Percentiles rank a stretch among this genome's conserved stretches.
These are phyloP conservation scores for Sitta europaea DNA, from an alignment of 2,113 vertebrate genomes.

Conservation along the genomic window DNA sequence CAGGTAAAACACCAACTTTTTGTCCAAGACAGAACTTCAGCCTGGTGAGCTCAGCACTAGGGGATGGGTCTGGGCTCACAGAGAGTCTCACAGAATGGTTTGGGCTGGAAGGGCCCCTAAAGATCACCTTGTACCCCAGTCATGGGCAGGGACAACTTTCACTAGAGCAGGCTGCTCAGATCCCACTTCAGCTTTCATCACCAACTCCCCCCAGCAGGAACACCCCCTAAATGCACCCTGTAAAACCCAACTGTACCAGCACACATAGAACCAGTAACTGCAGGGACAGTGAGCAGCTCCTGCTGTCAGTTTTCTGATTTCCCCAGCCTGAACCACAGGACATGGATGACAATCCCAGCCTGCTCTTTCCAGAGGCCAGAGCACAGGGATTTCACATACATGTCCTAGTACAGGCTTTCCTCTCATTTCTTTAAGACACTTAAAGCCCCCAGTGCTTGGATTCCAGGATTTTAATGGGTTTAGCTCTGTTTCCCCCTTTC, in stretches of 20 bases:
- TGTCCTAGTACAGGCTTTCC: not conserved
- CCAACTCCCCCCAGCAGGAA: not conserved
- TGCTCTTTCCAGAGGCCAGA: not conserved
- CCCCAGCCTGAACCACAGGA: not conserved
- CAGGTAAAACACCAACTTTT: not conserved
- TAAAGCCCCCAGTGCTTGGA: not conserved
- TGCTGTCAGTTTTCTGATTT: not conserved
- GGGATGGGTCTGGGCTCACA: no score
- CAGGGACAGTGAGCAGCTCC: not conserved
- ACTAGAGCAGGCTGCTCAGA: rapidly evolving
- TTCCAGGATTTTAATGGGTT: conserved; percentile 3
- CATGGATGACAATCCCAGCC: not conserved
- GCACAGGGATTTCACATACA: not conserved
- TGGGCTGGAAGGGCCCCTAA: not conserved
- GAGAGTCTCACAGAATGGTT: not conserved
- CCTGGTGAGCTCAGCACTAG: not conserved
- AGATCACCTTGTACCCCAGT: no score
- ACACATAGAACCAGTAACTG: rapidly evolving
- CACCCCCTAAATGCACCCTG: not conserved
- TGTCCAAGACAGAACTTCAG: not conserved
- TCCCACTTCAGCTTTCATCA: not conserved
- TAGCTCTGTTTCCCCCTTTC: conserved; percentile 7
- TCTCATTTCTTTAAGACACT: not conserved
- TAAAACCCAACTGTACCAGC: not conserved
- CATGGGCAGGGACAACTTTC: not conserved